Evolutionary conservation across 2,888 invertebrate genomes (phyloP), one percentile per base, ranked within the genome.

Genomic region (Eutolmus rufibarbis): DNA sequence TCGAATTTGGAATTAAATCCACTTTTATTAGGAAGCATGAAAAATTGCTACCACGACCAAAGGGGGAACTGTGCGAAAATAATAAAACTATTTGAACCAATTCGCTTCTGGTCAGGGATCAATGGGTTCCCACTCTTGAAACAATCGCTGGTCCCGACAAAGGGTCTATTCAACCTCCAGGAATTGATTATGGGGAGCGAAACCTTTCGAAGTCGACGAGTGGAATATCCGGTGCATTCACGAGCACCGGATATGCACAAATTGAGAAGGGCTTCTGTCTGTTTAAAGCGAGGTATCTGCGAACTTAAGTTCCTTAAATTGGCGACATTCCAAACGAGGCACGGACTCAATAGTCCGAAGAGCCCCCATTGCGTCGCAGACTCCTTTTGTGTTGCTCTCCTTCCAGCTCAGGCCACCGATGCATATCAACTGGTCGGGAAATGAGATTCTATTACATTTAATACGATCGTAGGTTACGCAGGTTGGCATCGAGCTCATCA

Each of bases 161-260:
- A 66, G 66, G 12, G 9, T 23, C 66, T 51, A 51, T 51, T 51
- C 51, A 51, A 51, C 12, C 23, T 66, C 23, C 66, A 3, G n/a
- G 51, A 51, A 19, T 57, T 57, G 57, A 57, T 57, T 57, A 57
- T 57, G 57, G 57, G 23, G 57, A 57, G 57, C 40, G 40, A 23
- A 66, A 66, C 66, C 66, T 28, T 66, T 66, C 28, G 66, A 66
- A 66, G 66, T 51, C 19, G 79, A 79, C 31, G 79, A 79, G 79
- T 46, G 28, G 79, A 79, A 79, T 51, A 79, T 79, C 79, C 79
- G 79, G 79, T 51, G 78, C 79, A 51, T 79, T 46, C 51, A 79
- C 3, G 51, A 79, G 31, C 66, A 14, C 66, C 79, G 79, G 79
- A 79, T 79, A 79, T 79, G 79, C 79, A 51, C 46, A 51, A 79